A percentile compares a stretch with the other conserved stretches of the same genome.
Conservation (phyloP, 2,113 vertebrate species). For the Corythornis cristatus region DNA sequence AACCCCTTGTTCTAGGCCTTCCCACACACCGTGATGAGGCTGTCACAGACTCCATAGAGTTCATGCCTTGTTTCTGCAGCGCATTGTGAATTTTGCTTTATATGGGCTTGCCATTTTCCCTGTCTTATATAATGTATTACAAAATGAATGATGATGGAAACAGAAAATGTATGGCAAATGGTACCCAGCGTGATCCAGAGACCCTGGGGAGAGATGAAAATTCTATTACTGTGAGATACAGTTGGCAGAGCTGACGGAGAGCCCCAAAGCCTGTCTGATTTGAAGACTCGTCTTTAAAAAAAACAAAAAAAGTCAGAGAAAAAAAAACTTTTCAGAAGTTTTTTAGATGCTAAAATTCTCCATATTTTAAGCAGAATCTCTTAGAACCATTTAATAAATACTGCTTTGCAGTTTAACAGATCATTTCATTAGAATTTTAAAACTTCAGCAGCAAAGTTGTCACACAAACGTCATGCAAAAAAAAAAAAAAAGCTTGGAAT, state of each 20-base stretch:
- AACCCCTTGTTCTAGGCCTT: conserved; percentile 32
- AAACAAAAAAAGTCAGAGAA: background rate
- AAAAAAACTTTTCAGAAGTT: background rate
- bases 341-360: background rate
- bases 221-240: background rate
- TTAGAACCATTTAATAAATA: background rate
- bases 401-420: background rate
- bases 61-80: conserved; percentile 38
- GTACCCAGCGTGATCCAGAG: background rate
- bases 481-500: background rate
- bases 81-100: background rate
- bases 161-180: background rate
- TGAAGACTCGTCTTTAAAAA: background rate
- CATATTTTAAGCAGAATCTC: background rate
- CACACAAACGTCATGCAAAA: background rate
- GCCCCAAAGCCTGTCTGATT: background rate
- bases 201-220: background rate
- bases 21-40: conserved; percentile 36
- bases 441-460: background rate
- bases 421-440: background rate
- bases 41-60: background rate
- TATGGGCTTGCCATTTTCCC: background rate
- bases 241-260: background rate
- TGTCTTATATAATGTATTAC: conserved; percentile 5
- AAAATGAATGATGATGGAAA: background rate